Percentiles rank a stretch among this genome's conserved stretches.
These are phyloP conservation scores for Phyllostomus discolor DNA, from an alignment of 2,113 vertebrate genomes.

Conservation along the genomic window DNA sequence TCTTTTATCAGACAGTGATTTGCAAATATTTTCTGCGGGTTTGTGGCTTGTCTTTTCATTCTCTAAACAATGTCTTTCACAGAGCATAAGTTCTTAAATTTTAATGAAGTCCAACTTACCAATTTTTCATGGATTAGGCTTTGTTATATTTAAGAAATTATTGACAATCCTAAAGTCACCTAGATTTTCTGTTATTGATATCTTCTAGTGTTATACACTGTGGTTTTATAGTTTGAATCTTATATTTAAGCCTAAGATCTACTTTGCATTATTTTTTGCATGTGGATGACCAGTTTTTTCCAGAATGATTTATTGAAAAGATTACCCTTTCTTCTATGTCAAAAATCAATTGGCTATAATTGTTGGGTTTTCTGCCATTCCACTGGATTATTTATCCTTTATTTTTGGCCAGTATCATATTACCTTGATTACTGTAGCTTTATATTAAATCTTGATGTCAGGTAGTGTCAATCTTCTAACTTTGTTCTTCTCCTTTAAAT, in stretches of 20 bases:
- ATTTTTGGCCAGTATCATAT: neutral
- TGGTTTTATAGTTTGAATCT: conserved; percentile 1
- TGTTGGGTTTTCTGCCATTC: neutral
- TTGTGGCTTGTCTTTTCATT: too few species aligned
- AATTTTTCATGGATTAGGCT: neutral
- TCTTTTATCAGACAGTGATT: too few species aligned
- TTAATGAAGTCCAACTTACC: neutral
- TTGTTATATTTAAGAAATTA: neutral
- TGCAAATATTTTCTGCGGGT: too few species aligned
- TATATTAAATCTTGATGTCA: neutral
- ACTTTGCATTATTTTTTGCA: neutral
- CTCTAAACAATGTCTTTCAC: too few species aligned
- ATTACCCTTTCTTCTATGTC: neutral
- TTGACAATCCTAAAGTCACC: neutral
- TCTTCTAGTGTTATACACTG: neutral
- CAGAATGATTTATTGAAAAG: neutral
- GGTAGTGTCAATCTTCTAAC: neutral
- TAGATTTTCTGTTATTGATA: neutral
- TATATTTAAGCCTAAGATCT: neutral
- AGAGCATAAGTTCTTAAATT: neutral
- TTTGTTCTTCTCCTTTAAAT: neutral
- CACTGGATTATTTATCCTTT: neutral
- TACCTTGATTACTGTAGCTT: neutral
- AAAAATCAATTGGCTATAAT: too few species aligned
- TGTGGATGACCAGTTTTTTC: neutral